phyloP scores from a whole-genome alignment of 2,113 vertebrate genomes.

The Pavo muticus region DNA sequence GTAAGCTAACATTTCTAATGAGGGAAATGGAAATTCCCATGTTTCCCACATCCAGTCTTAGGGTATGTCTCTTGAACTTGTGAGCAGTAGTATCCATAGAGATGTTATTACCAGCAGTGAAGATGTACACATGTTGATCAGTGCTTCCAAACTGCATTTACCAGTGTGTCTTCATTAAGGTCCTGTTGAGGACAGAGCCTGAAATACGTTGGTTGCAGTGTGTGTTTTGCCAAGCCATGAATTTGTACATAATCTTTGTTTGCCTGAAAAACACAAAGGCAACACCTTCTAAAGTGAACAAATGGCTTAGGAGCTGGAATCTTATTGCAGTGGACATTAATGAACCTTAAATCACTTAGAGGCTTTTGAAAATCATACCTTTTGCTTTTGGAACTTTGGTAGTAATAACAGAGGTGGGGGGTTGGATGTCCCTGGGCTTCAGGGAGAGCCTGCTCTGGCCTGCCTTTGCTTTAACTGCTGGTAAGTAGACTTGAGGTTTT shows the following conservation, averaged over 20 bases:
- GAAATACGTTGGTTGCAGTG: neutral
- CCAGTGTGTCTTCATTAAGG: slow-evolving; percentile 30
- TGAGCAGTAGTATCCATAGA: slow-evolving; percentile 47
- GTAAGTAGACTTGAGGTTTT: neutral
- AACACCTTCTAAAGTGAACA: neutral
- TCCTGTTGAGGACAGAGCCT: slow-evolving; percentile 25
- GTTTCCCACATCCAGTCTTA: neutral
- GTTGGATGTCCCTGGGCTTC: slow-evolving; percentile 5
- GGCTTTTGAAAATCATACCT: neutral
- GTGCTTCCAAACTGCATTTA: slow-evolving; percentile 37
- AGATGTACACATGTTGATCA: slow-evolving; percentile 56
- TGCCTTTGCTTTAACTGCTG: slow-evolving; percentile 41
- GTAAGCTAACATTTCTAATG: neutral
- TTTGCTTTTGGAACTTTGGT: slow-evolving; percentile 31
- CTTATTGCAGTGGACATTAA: neutral
- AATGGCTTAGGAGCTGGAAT: neutral
- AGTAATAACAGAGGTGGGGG: neutral
- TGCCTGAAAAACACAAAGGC: neutral
- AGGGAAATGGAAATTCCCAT: neutral
- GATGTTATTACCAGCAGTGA: slow-evolving; percentile 5
- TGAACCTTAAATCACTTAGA: neutral
- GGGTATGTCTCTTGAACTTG: neutral
- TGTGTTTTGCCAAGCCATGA: neutral
- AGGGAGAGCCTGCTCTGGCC: neutral
- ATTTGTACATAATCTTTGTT: neutral